Conservation (phyloP, 2,797 vertebrate species). For the Cetoscarus ocellatus region DNA sequence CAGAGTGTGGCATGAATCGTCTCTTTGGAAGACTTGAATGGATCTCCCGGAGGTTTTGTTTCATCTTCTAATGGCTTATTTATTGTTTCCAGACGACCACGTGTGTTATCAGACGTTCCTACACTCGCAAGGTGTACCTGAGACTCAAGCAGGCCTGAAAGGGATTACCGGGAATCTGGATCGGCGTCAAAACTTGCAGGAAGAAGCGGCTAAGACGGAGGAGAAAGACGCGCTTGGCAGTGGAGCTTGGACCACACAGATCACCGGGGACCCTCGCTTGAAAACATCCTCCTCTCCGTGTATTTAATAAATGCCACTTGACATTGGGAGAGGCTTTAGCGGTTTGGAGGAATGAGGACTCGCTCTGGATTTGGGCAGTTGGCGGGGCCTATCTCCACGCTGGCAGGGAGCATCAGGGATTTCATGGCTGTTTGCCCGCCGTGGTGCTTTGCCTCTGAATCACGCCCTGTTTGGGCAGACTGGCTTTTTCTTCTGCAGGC, state of each 20-base stretch:
- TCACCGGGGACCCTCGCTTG: conserved; percentile 69
- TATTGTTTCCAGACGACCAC: conserved; percentile 43
- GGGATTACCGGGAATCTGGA: conserved; percentile 73
- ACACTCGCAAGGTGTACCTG: conserved; percentile 71
- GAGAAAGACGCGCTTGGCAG: conserved; percentile 71
- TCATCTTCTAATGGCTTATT: conserved; percentile 58
- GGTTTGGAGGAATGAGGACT: conserved; percentile 71
- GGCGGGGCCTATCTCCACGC: conserved; percentile 79
- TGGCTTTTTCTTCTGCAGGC: conserved; percentile 12
- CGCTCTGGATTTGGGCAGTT: conserved; percentile 80
- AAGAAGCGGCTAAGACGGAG: conserved; percentile 49
- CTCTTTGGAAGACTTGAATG: conserved; percentile 53
- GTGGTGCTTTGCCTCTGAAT: conserved; percentile 69
- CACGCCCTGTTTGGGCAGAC: conserved; percentile 60
- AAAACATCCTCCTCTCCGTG: conserved; percentile 60
- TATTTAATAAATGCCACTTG: conserved; percentile 82
- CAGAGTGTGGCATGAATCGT: conserved; percentile 53
- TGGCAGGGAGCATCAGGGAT: conserved; percentile 81
- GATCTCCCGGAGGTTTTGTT: conserved; percentile 50
- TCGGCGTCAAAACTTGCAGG: conserved; percentile 49
- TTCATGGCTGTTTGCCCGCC: conserved; percentile 79
- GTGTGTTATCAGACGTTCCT: conserved; percentile 41
- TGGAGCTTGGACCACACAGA: conserved; percentile 73
- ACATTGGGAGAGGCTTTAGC: conserved; percentile 81
- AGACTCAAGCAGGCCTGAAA: conserved; percentile 40